Evolutionary conservation across 2,888 invertebrate genomes (phyloP).

Genomic region (Tipula confusa): DNA sequence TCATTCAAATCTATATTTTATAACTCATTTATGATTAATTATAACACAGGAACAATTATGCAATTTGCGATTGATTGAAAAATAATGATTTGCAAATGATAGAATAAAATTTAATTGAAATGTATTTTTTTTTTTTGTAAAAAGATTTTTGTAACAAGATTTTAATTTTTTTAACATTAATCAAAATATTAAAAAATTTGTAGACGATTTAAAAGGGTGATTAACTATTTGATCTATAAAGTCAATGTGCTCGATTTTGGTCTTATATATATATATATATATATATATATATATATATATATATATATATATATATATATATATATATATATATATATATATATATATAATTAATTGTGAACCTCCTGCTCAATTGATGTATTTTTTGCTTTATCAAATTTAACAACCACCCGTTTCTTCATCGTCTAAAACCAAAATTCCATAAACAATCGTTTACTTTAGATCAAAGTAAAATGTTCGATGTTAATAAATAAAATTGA

Average conservation of each 20-base stretch:
- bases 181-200: not conserved
- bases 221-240: not conserved
- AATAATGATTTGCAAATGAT: not conserved
- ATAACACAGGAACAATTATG: not conserved
- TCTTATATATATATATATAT: not conserved
- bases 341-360: not conserved
- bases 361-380: not conserved
- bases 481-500: not conserved
- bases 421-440: not conserved
- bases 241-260: not conserved
- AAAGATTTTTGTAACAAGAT: not conserved
- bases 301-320: not conserved
- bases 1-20: not conserved
- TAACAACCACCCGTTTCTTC: not conserved
- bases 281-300: not conserved
- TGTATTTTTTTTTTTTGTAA: not conserved
- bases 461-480: not conserved
- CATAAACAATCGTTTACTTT: not conserved
- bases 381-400: not conserved
- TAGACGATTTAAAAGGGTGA: not conserved
- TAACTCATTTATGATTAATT: constrained; percentile 12
- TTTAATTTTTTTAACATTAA: not conserved
- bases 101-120: not conserved
- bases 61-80: not conserved
- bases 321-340: not conserved